Evolutionary conservation across 2,888 invertebrate species (phyloP), one percentile per base, ranked within the genome.

Genomic region (Drosophila rellima): DNA sequence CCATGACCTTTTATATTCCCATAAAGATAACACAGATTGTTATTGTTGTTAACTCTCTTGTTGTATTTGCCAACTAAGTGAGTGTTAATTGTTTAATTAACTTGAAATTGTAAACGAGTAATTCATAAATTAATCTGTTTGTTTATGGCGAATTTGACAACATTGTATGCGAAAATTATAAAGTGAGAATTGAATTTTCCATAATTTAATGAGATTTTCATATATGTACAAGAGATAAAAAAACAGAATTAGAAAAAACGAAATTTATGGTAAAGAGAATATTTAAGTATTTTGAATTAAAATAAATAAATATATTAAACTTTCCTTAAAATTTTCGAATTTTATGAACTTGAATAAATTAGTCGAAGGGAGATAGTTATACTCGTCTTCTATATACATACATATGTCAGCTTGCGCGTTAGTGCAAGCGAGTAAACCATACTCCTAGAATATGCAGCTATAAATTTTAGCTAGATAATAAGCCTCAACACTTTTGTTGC

Each of bases 51-150:
- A 17, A 20, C 37, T 11, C 17, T 45, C 8, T 54, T 37, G 35
- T 20, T 57, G 20, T 50, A 51, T 23, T 35, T 26, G 17, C 23
- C 5, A 8, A 6, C 23, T 18, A 50, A 54, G 37, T 31, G 35
- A 60, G 42, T 77, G 70, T 57, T 77, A 80, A 86, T 73, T 80
- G 62, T 44, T 64, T 68, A 66, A 73, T 74, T 78, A 69, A 60
- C 52, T 59, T 44, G 23, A 39, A 48, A 42, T 67, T 31, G 15
- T 15, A 29, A 33, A 15, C 29, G n/a, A 18, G 1, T 10, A n/a
- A 61, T 64, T 35, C 10, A 54, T 23, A 31, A 55, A 39, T 55
- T 33, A 48, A 65, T 17, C 15, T 23, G 15, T 6, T 11, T 42
- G 35, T 11, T 39, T 20, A 42, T 20, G 3, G 6, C 3, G 4